phyloP scores from a whole-genome alignment of 2,888 invertebrate genomes.

The Himalopsyche japonica region DNA sequence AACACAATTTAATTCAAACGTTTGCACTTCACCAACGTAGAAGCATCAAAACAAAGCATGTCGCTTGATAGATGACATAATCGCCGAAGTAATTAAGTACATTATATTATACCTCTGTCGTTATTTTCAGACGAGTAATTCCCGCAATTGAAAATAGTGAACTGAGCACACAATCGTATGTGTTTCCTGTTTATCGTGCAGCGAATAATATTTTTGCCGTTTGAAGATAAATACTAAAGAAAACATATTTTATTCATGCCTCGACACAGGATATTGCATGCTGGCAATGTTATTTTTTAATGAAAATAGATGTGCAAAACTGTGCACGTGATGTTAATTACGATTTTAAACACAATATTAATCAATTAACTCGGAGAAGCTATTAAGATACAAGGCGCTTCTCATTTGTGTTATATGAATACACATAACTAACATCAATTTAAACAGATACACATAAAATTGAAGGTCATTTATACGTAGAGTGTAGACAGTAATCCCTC shows the following conservation, averaged over 20 bases:
- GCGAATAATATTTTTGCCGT: not conserved
- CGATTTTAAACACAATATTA: not conserved
- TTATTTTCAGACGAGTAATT: not conserved
- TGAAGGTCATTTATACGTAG: no score
- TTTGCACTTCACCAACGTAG: not conserved
- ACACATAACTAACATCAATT: not conserved
- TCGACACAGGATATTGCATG: not conserved
- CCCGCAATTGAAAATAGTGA: not conserved
- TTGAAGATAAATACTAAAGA: not conserved
- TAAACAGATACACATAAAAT: not conserved
- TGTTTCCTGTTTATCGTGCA: not conserved
- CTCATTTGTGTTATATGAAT: not conserved
- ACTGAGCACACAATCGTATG: not conserved
- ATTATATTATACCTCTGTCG: not conserved
- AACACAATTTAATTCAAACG: not conserved
- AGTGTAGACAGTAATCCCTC: no score
- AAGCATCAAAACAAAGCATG: not conserved
- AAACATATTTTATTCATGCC: not conserved
- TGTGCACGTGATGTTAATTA: not conserved
- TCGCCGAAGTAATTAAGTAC: not conserved
- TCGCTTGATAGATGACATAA: slow-evolving; percentile 1
- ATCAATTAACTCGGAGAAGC: not conserved
- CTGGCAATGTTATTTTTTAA: not conserved
- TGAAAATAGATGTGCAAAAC: not conserved
- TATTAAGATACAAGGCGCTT: not conserved